Evolutionary conservation across 2,888 invertebrate species (phyloP).

Genomic region (Rhagium mordax): DNA sequence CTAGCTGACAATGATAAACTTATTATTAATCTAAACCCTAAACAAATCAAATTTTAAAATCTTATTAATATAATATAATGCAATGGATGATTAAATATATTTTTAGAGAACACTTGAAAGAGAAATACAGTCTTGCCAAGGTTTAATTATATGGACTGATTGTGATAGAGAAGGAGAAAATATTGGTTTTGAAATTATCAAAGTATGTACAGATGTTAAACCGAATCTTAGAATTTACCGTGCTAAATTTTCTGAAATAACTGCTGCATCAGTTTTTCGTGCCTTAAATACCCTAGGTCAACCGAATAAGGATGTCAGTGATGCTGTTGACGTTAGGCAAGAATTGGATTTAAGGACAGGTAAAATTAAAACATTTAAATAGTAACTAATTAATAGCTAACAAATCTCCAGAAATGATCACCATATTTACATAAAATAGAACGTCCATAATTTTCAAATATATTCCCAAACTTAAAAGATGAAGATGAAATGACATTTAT

Average conservation of each 20-base stretch:
- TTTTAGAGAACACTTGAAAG: slow-evolving; percentile 79
- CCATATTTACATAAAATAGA: no score
- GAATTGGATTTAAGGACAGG: slow-evolving; percentile 68
- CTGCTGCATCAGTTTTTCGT: slow-evolving; percentile 83
- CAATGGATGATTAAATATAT: no score
- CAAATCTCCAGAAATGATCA: no score
- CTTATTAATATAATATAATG: no score
- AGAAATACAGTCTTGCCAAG: slow-evolving; percentile 78
- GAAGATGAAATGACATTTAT: no score
- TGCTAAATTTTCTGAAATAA: slow-evolving; percentile 98
- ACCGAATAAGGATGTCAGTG: slow-evolving; percentile 77
- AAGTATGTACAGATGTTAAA: slow-evolving; percentile 87
- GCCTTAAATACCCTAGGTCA: slow-evolving; percentile 85
- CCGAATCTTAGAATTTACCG: slow-evolving; percentile 80
- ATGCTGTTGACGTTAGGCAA: slow-evolving; percentile 69
- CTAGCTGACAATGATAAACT: no score
- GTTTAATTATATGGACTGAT: slow-evolving; percentile 99
- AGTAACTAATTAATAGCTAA: background rate
- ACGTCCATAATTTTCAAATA: no score
- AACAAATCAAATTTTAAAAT: no score
- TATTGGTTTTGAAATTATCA: slow-evolving; percentile 97
- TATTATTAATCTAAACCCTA: no score
- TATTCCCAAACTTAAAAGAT: no score
- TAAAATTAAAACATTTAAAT: slow-evolving; percentile 29
- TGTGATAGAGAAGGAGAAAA: slow-evolving; percentile 99